Conservation (phyloP, 2,888 invertebrate species). For the Drosophila fungiperda region DNA sequence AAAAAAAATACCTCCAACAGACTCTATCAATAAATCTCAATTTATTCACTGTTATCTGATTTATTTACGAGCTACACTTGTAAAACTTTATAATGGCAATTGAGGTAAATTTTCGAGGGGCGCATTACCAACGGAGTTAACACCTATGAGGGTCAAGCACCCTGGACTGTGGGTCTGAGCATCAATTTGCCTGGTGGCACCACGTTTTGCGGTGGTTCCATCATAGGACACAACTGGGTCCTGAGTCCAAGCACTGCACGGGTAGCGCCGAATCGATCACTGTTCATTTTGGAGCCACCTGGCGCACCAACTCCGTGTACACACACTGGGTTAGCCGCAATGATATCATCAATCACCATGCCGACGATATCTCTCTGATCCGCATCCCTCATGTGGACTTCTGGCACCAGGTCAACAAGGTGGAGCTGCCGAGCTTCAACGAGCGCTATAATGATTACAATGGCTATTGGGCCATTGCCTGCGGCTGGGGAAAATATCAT, state of each 20-base stretch:
- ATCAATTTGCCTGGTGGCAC: slow-evolving; percentile 51
- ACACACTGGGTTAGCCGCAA: slow-evolving; percentile 59
- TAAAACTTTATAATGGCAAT: background rate
- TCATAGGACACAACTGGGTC: slow-evolving; percentile 69
- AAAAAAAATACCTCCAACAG: background rate
- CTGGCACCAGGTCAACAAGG: slow-evolving; percentile 50
- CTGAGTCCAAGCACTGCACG: slow-evolving; percentile 80
- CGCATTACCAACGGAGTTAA: slow-evolving; percentile 75
- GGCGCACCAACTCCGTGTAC: slow-evolving; percentile 62
- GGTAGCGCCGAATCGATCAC: slow-evolving; percentile 54
- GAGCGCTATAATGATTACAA: slow-evolving; percentile 59
- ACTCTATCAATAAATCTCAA: background rate
- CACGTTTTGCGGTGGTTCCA: slow-evolving; percentile 77
- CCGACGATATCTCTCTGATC: slow-evolving; percentile 66
- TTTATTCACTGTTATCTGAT: background rate
- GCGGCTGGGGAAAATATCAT: slow-evolving; percentile 75
- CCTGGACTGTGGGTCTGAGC: slow-evolving; percentile 74
- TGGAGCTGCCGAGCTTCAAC: slow-evolving; percentile 56
- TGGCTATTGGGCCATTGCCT: slow-evolving; percentile 55
- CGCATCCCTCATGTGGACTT: slow-evolving; percentile 68
- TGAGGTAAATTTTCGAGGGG: slow-evolving; percentile 33
- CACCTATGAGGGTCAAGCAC: slow-evolving; percentile 66
- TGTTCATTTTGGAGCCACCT: slow-evolving; percentile 66
- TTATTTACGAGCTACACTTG: slow-evolving; percentile 1
- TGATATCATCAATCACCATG: slow-evolving; percentile 60